Conservation (phyloP, 2,888 invertebrate genomes). For the Disparrhopalites patrizii region DNA sequence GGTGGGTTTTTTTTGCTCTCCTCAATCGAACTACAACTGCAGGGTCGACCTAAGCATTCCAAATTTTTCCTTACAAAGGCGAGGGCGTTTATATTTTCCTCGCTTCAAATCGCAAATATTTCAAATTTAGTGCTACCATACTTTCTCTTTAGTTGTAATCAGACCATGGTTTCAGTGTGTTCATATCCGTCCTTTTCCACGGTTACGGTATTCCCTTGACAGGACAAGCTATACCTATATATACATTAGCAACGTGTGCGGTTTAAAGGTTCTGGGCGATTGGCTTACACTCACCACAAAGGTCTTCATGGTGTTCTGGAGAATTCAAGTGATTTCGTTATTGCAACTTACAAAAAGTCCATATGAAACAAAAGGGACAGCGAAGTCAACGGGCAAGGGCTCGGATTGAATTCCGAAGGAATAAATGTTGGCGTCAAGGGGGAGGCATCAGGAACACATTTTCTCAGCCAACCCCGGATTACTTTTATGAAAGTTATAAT, state of each 20-base stretch:
- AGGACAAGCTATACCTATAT: not conserved
- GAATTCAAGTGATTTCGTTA: not conserved
- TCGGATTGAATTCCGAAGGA: conserved; percentile 42
- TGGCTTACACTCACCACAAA: not conserved
- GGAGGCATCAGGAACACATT: conserved; percentile 24
- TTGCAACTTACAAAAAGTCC: no score
- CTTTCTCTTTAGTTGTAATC: no score
- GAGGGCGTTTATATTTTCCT: no score
- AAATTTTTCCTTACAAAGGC: not conserved
- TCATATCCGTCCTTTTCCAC: no score
- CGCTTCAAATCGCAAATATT: no score
- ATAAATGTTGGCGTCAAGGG: conserved; percentile 30
- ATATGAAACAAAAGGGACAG: conserved; percentile 46
- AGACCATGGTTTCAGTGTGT: no score
- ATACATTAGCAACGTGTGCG: not conserved
- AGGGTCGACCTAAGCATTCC: not conserved
- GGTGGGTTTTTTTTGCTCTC: not conserved
- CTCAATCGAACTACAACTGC: not conserved
- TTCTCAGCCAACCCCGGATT: conserved; percentile 32
- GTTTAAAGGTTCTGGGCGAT: not conserved
- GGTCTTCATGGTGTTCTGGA: not conserved
- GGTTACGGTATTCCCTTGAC: not conserved
- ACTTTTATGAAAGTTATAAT: conserved; percentile 15
- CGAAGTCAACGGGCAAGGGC: conserved; percentile 45
- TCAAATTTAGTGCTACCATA: no score